phyloP scores from a whole-genome alignment of 1,140 invertebrate genomes.

The Latrodectus geometricus region DNA sequence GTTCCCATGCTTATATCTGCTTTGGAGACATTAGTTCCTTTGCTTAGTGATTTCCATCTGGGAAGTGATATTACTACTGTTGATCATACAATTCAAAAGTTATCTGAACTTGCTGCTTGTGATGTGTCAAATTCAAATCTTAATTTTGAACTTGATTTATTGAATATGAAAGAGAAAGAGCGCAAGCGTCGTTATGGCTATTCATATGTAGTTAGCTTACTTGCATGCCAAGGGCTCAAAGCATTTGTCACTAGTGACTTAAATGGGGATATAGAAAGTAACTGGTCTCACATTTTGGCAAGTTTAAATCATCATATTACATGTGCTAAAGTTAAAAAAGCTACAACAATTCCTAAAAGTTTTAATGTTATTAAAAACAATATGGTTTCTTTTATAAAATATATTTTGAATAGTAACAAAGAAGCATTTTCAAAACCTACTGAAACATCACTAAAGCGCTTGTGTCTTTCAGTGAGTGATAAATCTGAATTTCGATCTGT shows the following conservation, averaged over 20 bases:
- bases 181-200: neutral
- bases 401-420: constrained; percentile 69
- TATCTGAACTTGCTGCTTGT: constrained; percentile 68
- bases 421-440: constrained; percentile 68
- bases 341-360: constrained; percentile 69
- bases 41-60: constrained; percentile 71
- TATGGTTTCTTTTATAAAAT: constrained; percentile 72
- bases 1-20: neutral
- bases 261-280: constrained; percentile 71
- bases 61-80: constrained; percentile 71
- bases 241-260: constrained; percentile 69
- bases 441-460: constrained; percentile 73
- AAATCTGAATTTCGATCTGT: constrained; percentile 73
- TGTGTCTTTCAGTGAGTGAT: constrained; percentile 74
- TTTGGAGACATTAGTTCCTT: constrained; percentile 65
- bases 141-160: constrained; percentile 5
- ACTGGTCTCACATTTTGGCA: constrained; percentile 71
- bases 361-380: constrained; percentile 70
- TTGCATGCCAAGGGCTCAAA: constrained; percentile 71
- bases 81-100: constrained; percentile 70
- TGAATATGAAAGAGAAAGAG: neutral
- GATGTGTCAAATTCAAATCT: constrained; percentile 59
- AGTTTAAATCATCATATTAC: constrained; percentile 71
- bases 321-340: constrained; percentile 67
- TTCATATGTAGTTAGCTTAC: constrained; percentile 68